Evolutionary conservation across 2,797 vertebrate genomes (phyloP).

Genomic region (Tokudaia tokunoshimensis): DNA sequence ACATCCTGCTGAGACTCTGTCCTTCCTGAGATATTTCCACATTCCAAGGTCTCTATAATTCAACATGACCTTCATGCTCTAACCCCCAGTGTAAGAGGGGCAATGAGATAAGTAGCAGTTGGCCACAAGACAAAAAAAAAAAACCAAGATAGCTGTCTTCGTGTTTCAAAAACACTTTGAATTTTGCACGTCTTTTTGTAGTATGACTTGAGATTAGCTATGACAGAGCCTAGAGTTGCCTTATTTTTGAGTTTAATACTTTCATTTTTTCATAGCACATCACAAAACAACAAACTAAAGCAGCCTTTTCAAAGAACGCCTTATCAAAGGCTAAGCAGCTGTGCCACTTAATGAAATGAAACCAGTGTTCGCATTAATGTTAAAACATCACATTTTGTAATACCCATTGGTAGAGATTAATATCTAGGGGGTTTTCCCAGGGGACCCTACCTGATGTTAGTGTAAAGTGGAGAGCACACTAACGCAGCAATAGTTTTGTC

Average conservation of each 20-base stretch:
- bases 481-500: neutral
- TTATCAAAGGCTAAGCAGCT: constrained; percentile 77
- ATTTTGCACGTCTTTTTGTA: constrained; percentile 72
- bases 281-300: constrained; percentile 37
- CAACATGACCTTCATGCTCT: neutral
- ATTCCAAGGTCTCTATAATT: neutral
- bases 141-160: neutral
- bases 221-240: constrained; percentile 59
- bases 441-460: neutral
- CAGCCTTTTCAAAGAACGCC: constrained; percentile 37
- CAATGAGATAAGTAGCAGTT: neutral
- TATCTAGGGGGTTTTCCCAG: neutral
- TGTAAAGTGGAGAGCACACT: neutral
- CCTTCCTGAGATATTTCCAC: neutral
- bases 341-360: constrained; percentile 74
- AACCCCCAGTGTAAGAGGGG: too few species aligned
- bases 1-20: neutral
- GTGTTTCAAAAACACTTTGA: constrained; percentile 45
- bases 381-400: constrained; percentile 72
- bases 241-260: constrained; percentile 75
- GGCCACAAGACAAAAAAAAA: neutral
- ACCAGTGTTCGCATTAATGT: constrained; percentile 65
- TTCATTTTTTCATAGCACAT: constrained; percentile 57
- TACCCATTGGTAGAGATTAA: constrained; percentile 46
- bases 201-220: constrained; percentile 57